A percentile compares a stretch with the other conserved stretches of the same genome.
These are phyloP conservation scores for Tiliqua scincoides DNA, from an alignment of 2,113 vertebrate species.

Conservation along the genomic window DNA sequence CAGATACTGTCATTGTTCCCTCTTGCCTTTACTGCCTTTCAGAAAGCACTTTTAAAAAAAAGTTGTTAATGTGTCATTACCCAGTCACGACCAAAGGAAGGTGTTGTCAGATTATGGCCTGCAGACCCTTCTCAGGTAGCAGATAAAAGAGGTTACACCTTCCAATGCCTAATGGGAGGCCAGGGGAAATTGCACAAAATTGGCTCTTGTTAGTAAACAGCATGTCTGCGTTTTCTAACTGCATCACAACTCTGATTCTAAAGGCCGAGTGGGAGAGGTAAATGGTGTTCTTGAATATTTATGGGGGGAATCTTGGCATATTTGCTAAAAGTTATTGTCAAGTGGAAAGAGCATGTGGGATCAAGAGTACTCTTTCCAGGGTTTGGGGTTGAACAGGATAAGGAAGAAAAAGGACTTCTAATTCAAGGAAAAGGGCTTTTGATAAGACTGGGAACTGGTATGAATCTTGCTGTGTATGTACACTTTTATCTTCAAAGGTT, in stretches of 20 bases:
- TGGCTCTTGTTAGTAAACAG: slow-evolving; percentile 4
- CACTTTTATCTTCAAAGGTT: too few relatives aligned
- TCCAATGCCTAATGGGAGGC: background rate
- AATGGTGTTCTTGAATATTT: background rate
- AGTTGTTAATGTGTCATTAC: background rate
- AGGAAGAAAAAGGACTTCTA: background rate
- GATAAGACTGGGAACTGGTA: too few relatives aligned
- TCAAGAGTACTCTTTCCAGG: background rate
- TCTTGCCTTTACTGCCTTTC: background rate
- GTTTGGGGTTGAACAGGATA: too few relatives aligned
- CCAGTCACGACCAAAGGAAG: background rate
- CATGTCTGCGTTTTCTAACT: background rate
- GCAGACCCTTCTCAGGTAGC: background rate
- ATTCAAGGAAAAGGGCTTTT: background rate
- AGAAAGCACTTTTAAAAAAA: background rate
- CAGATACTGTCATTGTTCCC: background rate
- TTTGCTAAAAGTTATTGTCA: background rate
- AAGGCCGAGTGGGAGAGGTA: background rate
- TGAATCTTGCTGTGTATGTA: too few relatives aligned
- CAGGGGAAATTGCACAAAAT: slow-evolving; percentile 1
- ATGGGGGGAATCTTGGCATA: background rate
- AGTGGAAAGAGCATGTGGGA: background rate
- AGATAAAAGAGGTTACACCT: background rate
- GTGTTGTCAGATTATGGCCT: background rate
- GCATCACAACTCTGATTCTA: background rate